phyloP scores from a whole-genome alignment of 2,797 vertebrate genomes.

The Cyprinodon diabolis region DNA sequence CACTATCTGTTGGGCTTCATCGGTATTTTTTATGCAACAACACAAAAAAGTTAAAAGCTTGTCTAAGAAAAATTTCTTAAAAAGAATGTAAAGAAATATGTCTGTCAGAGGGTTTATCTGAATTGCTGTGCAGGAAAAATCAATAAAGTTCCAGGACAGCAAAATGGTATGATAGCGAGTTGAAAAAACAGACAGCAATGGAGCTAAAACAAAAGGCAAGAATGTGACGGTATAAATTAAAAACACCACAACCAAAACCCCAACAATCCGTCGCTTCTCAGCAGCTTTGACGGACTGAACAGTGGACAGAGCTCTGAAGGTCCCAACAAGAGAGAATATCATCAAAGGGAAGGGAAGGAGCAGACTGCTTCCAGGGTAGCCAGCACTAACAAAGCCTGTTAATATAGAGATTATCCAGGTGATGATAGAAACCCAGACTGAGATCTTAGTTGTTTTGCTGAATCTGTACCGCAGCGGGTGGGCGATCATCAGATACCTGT shows the following conservation, averaged over 20 bases:
- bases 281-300: not conserved
- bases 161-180: not conserved
- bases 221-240: not conserved
- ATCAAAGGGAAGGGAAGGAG: not conserved
- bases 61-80: not conserved
- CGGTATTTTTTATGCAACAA: not conserved
- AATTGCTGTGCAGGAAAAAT: not conserved
- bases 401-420: not conserved
- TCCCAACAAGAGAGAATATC: not conserved
- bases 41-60: not conserved
- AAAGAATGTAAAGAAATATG: not conserved
- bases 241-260: not conserved
- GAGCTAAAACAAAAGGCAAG: accelerated
- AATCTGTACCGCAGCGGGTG: not conserved
- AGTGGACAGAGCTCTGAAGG: not conserved
- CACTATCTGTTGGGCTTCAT: not conserved
- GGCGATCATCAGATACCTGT: not conserved
- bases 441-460: not conserved
- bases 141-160: accelerated
- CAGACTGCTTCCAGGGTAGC: accelerated
- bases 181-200: too few relatives aligned
- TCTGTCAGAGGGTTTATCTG: not conserved
- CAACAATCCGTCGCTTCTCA: not conserved
- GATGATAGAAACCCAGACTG: not conserved
- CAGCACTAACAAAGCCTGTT: not conserved